Base-by-base conservation (phyloP, 2,888 invertebrate species). In the Onthophagus sagittarius region DNA sequence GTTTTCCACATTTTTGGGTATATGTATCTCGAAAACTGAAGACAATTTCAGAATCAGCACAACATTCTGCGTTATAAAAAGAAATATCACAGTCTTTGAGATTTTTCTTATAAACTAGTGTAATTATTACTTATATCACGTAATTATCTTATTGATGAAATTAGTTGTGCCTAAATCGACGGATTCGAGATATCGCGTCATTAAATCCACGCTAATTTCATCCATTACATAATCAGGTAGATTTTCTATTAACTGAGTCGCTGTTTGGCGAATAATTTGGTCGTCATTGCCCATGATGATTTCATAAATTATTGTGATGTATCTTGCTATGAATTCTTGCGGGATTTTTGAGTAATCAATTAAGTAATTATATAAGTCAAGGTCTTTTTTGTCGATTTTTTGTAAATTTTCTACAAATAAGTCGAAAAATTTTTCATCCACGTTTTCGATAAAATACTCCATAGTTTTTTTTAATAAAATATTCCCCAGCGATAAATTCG, bases 401-500 rank as follows among this genome's bases (percentile, higher is more conserved):
- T 72, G 14, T 32, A 72, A 23, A 69, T 72, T 72, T 14, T 7
- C 9, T 11, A 69, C 63, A 11, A 69, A 15, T 7, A 72, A 13
- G 63, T 33, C 7, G 69, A 67, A 72, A 0, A 72, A 13, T n/a
- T 23, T 15, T 69, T 72, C 63, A 7, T 31, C 15, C 1, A 62
- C 63, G 14, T 69, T 72, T 31, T 63, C 33, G n/a, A 32, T 15
- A 32, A 72, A 63, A 63, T 62, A 63, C 69, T 72, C 69, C 15
- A 69, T 3, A 6, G 69, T 62, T 72, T 72, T 72, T n/a, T 23
- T 72, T 6, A 72, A 62, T 5, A 72, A 5, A 62, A 72, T 63
- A 62, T 72, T 69, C 15, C 72, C 62, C 62, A 72, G 33, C 1
- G 69, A 72, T 32, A 63, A 33, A 62, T 72, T 72, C 31, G 53